Base-by-base conservation (phyloP, 2,888 invertebrate genomes). In the Netelia inedita region DNA sequence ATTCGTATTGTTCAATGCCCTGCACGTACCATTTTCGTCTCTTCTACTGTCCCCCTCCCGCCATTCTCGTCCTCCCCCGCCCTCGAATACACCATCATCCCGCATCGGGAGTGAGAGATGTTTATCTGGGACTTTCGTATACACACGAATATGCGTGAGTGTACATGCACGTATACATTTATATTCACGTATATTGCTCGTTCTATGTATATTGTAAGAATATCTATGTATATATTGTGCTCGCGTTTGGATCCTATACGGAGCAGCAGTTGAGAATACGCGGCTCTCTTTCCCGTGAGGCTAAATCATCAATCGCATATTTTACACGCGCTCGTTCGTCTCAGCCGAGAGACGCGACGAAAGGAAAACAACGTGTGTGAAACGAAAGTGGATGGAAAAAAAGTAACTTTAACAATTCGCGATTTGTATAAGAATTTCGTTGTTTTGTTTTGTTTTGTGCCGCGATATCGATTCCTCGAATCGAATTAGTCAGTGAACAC, bases 71-170 rank as follows among this genome's bases (percentile, higher is more conserved):
- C 76, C 79, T 79, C 76, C 79, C 19, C 69, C 73, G 53, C 57
- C 43, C 65, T 46, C 53, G 14, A 63, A 71, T 35, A 68, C 71
- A 75, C 35, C 65, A 73, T 65, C 63, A 76, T 61, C 65, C 75
- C 79, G 81, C 78, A 83, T 75, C 21, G 66, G 43, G 50, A 84
- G 75, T 74, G 76, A 75, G 75, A 82, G 83, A 87, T 83, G 82
- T 85, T 87, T 85, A 85, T 85, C 83, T 79, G 65, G 65, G 66
- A 53, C 78, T 81, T 55, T 74, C 71, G 57, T 81, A 68, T 68
- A 78, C 73, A 68, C 65, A 72, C 65, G 16, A 43, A 78, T 53
- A 46, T 35, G 10, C 46, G 53, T 35, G 35, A 35, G 6, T 35
- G 35, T 35, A 43, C 3, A 23, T 55, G n/a, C n/a, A 35, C 35